Evolutionary conservation across 2,113 vertebrate species (phyloP), one percentile per base, ranked within the genome.

Genomic region (Platichthys flesus): DNA sequence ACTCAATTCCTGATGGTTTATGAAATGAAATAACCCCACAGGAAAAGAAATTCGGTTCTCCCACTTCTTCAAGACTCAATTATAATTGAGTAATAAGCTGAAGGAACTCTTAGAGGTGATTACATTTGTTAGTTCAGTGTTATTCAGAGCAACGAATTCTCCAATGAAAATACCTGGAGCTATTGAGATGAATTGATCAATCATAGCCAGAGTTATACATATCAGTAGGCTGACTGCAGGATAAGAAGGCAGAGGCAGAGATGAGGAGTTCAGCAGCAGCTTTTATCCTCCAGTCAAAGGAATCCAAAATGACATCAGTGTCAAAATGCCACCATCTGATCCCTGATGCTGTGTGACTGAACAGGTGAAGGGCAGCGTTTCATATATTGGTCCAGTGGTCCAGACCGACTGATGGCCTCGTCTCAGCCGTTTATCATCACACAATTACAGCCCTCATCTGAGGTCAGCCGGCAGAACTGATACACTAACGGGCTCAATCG

Each of bases 361-460:
- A 20, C 5, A 74, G 66, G 49, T 62, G 49, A 76, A 47, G 60
- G 31, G 37, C 65, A 65, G 20, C 15, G 4, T 70, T 76, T 71
- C 18, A 16, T 3, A 15, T 9, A 31, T 23, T 26, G 8, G 24
- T 57, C 54, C 72, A n/a, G 66, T 47, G 20, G 55, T 42, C 62
- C 16, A 40, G 7, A 75, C 57, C 42, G 13, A 24, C 54, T 14
- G 55, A 26, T 57, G 57, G 5, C 15, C 64, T 76, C 9, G 28
- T 69, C 47, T 24, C 61, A 52, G 56, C 31, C 2, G 16, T 83
- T 70, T 18, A 77, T 86, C 77, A 60, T 51, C 7, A 2, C 47
- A 67, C 63, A 49, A 51, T 52, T 12, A 6, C 57, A 60, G 69
- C 57, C 54, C 35, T 78, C 31, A 58, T 65, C 20, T 75, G 28